Percentiles rank a stretch among this genome's conserved stretches.
phyloP scores from a whole-genome alignment of 1,140 invertebrate genomes.

The Aphaenogaster floridana region DNA sequence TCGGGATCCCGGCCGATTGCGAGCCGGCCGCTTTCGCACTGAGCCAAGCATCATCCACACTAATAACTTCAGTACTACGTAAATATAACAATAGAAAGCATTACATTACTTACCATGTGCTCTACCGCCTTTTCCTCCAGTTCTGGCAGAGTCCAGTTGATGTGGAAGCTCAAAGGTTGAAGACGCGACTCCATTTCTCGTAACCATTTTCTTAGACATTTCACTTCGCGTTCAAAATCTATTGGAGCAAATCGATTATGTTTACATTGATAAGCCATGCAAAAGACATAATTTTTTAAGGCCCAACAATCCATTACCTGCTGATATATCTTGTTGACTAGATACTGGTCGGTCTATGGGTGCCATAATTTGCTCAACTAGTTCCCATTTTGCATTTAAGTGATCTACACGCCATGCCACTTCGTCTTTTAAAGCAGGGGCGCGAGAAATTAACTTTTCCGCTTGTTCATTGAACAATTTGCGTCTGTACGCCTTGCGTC shows the following conservation, averaged over 20 bases:
- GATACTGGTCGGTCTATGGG: conserved; percentile 84
- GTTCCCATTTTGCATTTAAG: conserved; percentile 93
- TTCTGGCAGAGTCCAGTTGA: conserved; percentile 89
- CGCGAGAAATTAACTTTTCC: conserved; percentile 90
- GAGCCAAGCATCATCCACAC: too few species aligned
- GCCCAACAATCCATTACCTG: conserved; percentile 79
- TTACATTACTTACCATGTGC: conserved; percentile 89
- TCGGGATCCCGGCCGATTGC: too few species aligned
- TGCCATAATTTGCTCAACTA: conserved; percentile 88
- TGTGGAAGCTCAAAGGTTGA: conserved; percentile 89
- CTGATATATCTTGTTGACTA: conserved; percentile 85
- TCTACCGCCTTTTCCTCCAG: conserved; percentile 90
- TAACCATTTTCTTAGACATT: conserved; percentile 89
- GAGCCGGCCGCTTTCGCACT: too few species aligned
- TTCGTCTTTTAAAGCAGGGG: conserved; percentile 92
- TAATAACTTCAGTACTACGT: not conserved
- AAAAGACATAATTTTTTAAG: not conserved
- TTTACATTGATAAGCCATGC: not conserved
- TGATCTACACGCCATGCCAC: conserved; percentile 91
- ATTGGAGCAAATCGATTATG: conserved; percentile 65
- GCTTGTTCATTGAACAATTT: conserved; percentile 93
- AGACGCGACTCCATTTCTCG: conserved; percentile 89
- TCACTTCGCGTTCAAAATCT: conserved; percentile 92
- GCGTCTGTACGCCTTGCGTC: conserved; percentile 90
- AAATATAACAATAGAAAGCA: not conserved